phyloP scores from a whole-genome alignment of 2,113 vertebrate species.

The Entomyzon cyanotis region DNA sequence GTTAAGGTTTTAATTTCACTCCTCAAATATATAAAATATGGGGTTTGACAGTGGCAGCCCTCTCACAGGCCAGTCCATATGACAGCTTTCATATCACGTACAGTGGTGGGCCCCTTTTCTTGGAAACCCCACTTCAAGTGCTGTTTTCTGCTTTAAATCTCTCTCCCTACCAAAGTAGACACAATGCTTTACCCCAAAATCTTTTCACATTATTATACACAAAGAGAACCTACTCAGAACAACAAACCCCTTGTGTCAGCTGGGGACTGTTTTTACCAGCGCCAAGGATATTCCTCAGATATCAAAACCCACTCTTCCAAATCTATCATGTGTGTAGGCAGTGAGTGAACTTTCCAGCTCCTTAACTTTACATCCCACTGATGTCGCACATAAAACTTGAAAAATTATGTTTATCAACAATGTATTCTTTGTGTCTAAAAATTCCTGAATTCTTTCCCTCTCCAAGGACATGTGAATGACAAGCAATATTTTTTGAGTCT shows the following conservation, averaged over 20 bases:
- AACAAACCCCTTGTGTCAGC: neutral
- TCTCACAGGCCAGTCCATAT: neutral
- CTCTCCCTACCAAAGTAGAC: neutral
- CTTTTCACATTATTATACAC: neutral
- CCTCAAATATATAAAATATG: neutral
- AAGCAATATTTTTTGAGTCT: neutral
- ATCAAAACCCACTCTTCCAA: neutral
- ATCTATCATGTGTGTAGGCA: neutral
- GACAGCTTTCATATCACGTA: neutral
- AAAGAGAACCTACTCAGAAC: neutral
- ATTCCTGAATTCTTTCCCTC: neutral
- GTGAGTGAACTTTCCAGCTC: neutral
- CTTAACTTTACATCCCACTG: neutral
- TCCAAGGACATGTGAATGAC: neutral
- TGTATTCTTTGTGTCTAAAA: neutral
- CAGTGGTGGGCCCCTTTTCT: neutral
- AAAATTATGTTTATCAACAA: neutral
- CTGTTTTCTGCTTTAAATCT: neutral
- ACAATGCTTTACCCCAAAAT: neutral
- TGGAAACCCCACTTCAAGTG: neutral
- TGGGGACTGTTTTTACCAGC: neutral
- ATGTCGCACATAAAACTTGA: neutral
- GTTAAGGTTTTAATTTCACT: neutral
- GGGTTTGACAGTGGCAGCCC: neutral
- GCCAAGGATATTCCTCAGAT: neutral